phyloP scores from a whole-genome alignment of 2,888 invertebrate genomes.

The Coleophora deauratella region DNA sequence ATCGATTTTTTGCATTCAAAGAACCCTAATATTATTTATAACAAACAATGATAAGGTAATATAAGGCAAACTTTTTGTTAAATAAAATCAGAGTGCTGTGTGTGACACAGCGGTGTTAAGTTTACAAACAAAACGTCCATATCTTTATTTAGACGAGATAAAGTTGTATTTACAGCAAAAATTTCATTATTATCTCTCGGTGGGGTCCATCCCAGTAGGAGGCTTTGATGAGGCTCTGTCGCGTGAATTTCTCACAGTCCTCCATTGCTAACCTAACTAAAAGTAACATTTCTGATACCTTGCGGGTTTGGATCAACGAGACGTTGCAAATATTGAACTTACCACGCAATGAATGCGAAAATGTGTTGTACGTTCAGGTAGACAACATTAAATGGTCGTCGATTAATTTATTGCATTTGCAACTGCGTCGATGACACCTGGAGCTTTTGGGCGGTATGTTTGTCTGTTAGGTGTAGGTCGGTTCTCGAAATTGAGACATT shows the following conservation, averaged over 20 bases:
- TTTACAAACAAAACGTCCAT: not conserved
- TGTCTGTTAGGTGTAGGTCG: constrained; percentile 51
- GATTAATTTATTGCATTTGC: constrained; percentile 67
- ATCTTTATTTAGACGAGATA: too few relatives aligned
- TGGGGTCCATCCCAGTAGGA: constrained; percentile 63
- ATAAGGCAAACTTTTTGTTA: too few relatives aligned
- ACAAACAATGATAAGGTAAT: too few relatives aligned
- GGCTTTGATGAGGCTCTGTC: constrained; percentile 39
- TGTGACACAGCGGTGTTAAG: too few relatives aligned
- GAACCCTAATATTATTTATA: too few relatives aligned
- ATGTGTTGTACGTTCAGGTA: not conserved
- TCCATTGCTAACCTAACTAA: not conserved
- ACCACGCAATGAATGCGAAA: not conserved
- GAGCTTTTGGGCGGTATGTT: constrained; percentile 50
- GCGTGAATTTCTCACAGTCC: constrained; percentile 44
- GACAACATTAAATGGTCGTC: constrained; percentile 17
- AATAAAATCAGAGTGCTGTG: too few relatives aligned
- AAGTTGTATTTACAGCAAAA: not conserved
- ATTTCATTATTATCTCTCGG: constrained; percentile 23
- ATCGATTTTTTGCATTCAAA: too few relatives aligned
- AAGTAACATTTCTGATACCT: not conserved
- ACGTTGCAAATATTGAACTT: not conserved
- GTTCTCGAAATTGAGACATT: constrained; percentile 67
- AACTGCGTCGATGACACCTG: constrained; percentile 16
- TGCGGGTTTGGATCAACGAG: not conserved